Evolutionary conservation across 2,888 invertebrate genomes (phyloP).

Genomic region (Griposia aprilina): DNA sequence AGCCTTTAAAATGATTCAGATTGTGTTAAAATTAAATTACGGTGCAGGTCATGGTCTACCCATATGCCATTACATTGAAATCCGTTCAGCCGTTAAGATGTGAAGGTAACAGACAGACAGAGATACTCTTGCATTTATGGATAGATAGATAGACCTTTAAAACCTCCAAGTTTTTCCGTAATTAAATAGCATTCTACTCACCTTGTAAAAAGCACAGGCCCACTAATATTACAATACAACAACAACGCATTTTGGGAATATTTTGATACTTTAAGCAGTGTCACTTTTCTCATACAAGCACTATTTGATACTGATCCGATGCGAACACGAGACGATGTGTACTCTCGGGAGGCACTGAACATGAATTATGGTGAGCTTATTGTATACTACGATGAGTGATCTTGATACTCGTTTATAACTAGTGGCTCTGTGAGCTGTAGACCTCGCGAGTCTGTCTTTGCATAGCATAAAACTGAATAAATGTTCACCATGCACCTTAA

Average conservation of each 20-base stretch:
- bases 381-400: slow-evolving; percentile 51
- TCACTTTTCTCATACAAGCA: slow-evolving; percentile 33
- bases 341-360: slow-evolving; percentile 65
- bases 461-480: too few species aligned
- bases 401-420: slow-evolving; percentile 67
- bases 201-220: slow-evolving; percentile 50
- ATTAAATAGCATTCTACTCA: slow-evolving; percentile 23
- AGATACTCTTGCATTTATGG: neutral
- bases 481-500: too few species aligned
- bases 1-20: too few species aligned
- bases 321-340: slow-evolving; percentile 55
- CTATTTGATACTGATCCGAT: slow-evolving; percentile 56
- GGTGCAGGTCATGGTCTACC: too few species aligned
- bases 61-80: neutral
- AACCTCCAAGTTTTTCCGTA: neutral
- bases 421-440: too few species aligned
- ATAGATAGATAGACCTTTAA: neutral
- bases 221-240: slow-evolving; percentile 23
- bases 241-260: slow-evolving; percentile 41
- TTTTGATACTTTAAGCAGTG: slow-evolving; percentile 36
- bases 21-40: too few species aligned
- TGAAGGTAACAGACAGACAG: neutral
- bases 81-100: neutral
- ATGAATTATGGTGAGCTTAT: slow-evolving; percentile 68
- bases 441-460: too few species aligned